Percentiles rank a stretch among this genome's conserved stretches.
These are phyloP conservation scores for Leptonema lineaticorne DNA, from an alignment of 1,140 invertebrate genomes.

Conservation along the genomic window DNA sequence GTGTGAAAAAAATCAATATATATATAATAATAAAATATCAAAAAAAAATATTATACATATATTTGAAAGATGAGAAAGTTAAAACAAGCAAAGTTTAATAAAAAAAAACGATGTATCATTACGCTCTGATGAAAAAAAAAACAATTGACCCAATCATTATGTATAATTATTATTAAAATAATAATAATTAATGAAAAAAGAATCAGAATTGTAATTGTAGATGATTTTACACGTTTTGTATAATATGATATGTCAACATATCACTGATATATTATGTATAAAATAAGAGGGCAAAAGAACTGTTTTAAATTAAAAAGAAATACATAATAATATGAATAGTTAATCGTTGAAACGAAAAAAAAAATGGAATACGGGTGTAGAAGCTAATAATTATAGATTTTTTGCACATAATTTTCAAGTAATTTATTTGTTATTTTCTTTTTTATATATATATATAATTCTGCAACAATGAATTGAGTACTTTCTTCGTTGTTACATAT, in stretches of 20 bases:
- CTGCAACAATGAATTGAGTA: constrained; percentile 35
- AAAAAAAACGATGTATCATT: too few species aligned
- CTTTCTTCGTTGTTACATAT: constrained; percentile 15
- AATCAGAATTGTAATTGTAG: constrained; percentile 38
- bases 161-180: too few species aligned
- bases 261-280: constrained; percentile 31
- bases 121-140: too few species aligned
- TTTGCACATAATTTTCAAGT: constrained; percentile 40
- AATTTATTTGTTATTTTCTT: constrained; percentile 30
- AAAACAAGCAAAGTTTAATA: too few species aligned
- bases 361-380: constrained; percentile 5
- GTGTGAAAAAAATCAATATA: constrained; percentile 35
- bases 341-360: constrained; percentile 23
- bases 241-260: constrained; percentile 37
- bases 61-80: too few species aligned
- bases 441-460: too few species aligned
- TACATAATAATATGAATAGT: constrained; percentile 22
- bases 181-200: too few species aligned
- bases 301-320: constrained; percentile 17
- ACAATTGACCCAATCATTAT: too few species aligned
- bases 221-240: constrained; percentile 19
- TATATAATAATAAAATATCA: too few species aligned
- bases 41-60: too few species aligned
- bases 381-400: constrained; percentile 41
- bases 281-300: constrained; percentile 26